phyloP scores from a whole-genome alignment of 2,888 invertebrate species.

The Sphaerophoria taeniata region DNA sequence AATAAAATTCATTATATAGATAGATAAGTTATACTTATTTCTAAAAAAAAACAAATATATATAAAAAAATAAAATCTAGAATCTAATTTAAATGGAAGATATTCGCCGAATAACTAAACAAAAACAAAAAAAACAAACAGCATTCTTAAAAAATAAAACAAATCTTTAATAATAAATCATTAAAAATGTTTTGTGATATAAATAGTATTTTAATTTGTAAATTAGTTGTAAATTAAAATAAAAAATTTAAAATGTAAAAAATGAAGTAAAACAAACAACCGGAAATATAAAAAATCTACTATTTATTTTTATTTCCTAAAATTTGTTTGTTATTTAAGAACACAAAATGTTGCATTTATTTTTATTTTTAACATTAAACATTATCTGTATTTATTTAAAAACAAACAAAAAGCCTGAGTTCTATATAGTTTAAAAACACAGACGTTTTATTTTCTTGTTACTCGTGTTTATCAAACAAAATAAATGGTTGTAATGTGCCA shows the following conservation, averaged over 20 bases:
- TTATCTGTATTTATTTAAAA: constrained; percentile 40
- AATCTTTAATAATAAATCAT: constrained; percentile 56
- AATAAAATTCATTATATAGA: constrained; percentile 43
- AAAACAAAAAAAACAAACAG: background rate
- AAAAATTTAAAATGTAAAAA: constrained; percentile 26
- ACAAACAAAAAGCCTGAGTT: constrained; percentile 19
- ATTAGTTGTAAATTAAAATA: constrained; percentile 49
- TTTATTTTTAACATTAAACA: constrained; percentile 65
- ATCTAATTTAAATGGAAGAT: constrained; percentile 35
- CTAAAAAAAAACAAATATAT: constrained; percentile 12
- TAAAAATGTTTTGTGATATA: constrained; percentile 76
- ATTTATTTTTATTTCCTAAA: constrained; percentile 63
- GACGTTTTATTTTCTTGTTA: constrained; percentile 43
- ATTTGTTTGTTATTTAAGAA: constrained; percentile 48
- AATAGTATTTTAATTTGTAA: constrained; percentile 75
- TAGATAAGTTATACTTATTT: constrained; percentile 39
- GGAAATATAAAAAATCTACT: constrained; percentile 41
- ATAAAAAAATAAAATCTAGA: constrained; percentile 28
- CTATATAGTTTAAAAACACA: constrained; percentile 39
- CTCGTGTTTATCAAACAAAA: constrained; percentile 7
- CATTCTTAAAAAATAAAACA: constrained; percentile 17
- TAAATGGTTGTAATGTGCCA: constrained; percentile 71
- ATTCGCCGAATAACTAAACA: constrained; percentile 23
- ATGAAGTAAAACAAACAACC: constrained; percentile 47
- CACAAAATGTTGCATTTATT: constrained; percentile 66